Base-by-base conservation (phyloP, 1,140 invertebrate species). In the Ceratina calcarata region DNA sequence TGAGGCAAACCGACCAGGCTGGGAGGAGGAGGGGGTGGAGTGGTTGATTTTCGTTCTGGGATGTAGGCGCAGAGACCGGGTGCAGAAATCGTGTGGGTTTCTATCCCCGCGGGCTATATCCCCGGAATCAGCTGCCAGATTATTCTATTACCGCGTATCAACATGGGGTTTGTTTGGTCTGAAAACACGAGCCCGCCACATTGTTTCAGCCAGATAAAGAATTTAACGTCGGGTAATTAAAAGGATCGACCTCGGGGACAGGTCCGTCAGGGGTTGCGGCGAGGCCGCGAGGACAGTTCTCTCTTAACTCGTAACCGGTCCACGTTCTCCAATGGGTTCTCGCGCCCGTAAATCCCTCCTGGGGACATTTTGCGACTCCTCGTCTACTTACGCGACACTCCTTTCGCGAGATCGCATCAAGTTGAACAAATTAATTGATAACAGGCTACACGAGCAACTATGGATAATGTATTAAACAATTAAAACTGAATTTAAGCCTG, bases 111-210 rank as follows among this genome's bases (percentile, higher is more conserved):
- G 79, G 91, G 92, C 91, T 90, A 93, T 92, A 93, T 93, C 92
- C 92, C 90, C 89, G 90, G 90, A 93, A 93, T 93, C 93, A 92
- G 91, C 91, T 92, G 93, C 91, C 92, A 93, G 93, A 93, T 93
- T 93, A 93, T 93, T 93, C 93, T 93, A 93, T 93, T 93, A 93
- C 92, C 90, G 92, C 90, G 92, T 93, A 93, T 93, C 93, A 93
- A 93, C 93, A 93, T 93, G 81, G 89, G 89, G 88, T 86, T 89
- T 93, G 92, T 93, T 93, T 93, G 90, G 87, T 92, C 89, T 92
- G 91, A 93, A 93, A 93, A 93, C 92, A 93, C 88, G 85, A 84
- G 88, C 86, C 89, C 87, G 89, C 89, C 91, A 90, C 91, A 93
- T 93, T 93, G 92, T 93, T 93, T 92, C 93, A 93, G 87, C 85